Evolutionary conservation across 2,113 vertebrate species (phyloP), one percentile per base, ranked within the genome.

Genomic region (Prietella phreatophila): DNA sequence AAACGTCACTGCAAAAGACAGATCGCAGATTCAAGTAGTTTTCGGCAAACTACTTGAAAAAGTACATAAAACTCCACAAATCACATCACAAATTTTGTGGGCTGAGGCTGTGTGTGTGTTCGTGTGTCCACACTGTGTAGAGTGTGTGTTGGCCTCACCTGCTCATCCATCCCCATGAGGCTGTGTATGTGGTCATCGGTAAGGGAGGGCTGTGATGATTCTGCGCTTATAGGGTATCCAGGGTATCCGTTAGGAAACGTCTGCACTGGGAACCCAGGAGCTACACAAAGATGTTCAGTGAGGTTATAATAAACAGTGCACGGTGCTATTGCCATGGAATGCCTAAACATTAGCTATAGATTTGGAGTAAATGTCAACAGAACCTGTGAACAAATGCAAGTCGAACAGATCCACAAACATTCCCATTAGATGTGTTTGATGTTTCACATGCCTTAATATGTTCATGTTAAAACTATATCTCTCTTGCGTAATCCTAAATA

Each of bases 191-290:
- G 96, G 86, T 99, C 97, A 25, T 99, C 98, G 19, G 96, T 94
- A 89, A 98, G 93, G 0, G 97, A 97, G 85, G 97, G 96, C 79
- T 99, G 96, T 0, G 96, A 94, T 3, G 95, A 93, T 83, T 98
- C 98, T 63, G 95, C 96, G 82, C 97, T 95, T 88, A 96, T 93
- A 85, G 95, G 95, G 93, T 97, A 99, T 91, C 95, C 97, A 63
- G 95, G 97, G 90, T 98, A 99, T 89, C 98, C 98, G 30, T 99
- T 99, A 89, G 97, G 97, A 93, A 98, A 97, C 82, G 96, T 95
- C 92, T 97, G 96, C 71, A 96, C 93, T 1, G 96, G 96, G 91
- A 98, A 99, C 11, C 95, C 97, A 92, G 97, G 94, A 94, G 94
- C 97, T 99, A 91, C 1, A 88, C 47, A 90, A 65, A 87, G 56